Evolutionary conservation across 2,113 vertebrate species (phyloP), one percentile per base, ranked within the genome.

Genomic region (Chascanopsetta lugubris): DNA sequence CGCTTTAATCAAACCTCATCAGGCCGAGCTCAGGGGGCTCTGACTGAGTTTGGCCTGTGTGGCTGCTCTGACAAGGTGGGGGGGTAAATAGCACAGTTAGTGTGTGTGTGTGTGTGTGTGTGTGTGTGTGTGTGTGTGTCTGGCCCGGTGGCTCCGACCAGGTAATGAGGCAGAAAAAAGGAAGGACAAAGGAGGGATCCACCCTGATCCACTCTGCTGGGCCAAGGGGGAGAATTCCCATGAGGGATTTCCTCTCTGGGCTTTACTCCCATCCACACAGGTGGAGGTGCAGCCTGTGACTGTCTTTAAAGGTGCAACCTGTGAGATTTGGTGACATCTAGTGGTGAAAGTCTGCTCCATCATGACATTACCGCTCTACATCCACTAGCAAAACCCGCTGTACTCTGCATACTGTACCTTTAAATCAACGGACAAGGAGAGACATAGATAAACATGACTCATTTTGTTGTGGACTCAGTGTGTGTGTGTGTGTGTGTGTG

Each of bases 1-100:
- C 1, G 2, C 61, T 78, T 78, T 78, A 79, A 83, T 82, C 79
- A 77, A 74, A 77, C 61, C 60, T 80, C 65, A 74, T 73, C 73
- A 71, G n/a, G 51, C 51, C 12, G 55, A 80, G 60, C 18, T 76
- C 43, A 20, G 24, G n/a, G 24, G 69, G 48, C 62, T 15, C 50
- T 27, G 65, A 68, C 58, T 21, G 61, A 79, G 49, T 55, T 11
- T 20, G 18, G 53, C 7, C 58, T 56, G 11, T 48, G 51, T 53
- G n/a, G n/a, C n/a, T n/a, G 32, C 21, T 70, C 15, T 10, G 49
- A 30, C 45, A 54, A 53, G 30, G 18, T 45, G 72, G 30, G 53
- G 29, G 58, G 38, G 59, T 43, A 65, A 78, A 62, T 22, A 67
- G 50, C 54, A 45, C 40, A 65, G 47, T n/a, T n/a, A n/a, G n/a